Conservation (phyloP, 1,140 invertebrate species). For the Caenorhabditis elegans region WBcel235 BX284606.5:5701001-5701500, state of each 20-base stretch:
- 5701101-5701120: conserved; percentile 11
- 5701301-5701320: conserved; percentile 2
- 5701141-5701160: conserved; percentile 20
- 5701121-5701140: conserved; percentile 23
- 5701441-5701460: conserved; percentile 22
- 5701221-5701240: not conserved
- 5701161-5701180: conserved; percentile 19
- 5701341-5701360: conserved; percentile 28
- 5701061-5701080: conserved; percentile 26
- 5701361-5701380: conserved; percentile 19
- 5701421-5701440: not conserved
- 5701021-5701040: too few species aligned
- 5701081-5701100: conserved; percentile 11
- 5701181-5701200: conserved; percentile 15
- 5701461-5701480: conserved; percentile 30
- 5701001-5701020: too few species aligned
- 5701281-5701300: not conserved
- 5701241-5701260: not conserved
- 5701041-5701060: not conserved
- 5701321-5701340: conserved; percentile 16
- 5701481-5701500: not conserved
- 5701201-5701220: not conserved
- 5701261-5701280: not conserved
- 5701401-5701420: conserved; percentile 4
- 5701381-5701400: not conserved